phyloP scores from a whole-genome alignment of 2,888 invertebrate species.

The Metacarcinus magister region DNA sequence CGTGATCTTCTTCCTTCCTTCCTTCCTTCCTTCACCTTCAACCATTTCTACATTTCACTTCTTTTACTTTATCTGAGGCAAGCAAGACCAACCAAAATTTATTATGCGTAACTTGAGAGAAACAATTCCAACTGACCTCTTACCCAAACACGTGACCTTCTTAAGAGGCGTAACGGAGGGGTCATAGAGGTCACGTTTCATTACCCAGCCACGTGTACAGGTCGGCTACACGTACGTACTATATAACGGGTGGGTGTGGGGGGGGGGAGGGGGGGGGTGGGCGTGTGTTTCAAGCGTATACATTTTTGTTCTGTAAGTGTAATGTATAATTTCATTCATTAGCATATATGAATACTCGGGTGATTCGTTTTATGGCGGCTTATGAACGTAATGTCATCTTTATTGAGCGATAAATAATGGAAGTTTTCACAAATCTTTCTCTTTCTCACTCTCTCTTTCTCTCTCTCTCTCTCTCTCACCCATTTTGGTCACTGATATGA shows the following conservation, averaged over 20 bases:
- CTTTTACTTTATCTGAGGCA: no score
- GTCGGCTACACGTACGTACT: background rate
- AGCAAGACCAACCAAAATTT: no score
- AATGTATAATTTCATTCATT: constrained; percentile 30
- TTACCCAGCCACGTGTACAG: background rate
- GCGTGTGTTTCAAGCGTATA: background rate
- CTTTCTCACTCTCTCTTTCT: constrained; percentile 34
- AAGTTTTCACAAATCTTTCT: background rate
- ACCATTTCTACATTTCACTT: no score
- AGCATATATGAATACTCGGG: constrained; percentile 11
- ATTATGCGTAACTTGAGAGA: no score
- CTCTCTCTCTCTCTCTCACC: constrained; percentile 49
- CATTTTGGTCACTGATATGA: background rate
- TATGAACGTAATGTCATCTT: constrained; percentile 49
- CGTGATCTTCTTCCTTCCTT: background rate
- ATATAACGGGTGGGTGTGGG: no score
- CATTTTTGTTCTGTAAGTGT: background rate
- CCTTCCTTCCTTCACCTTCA: no score
- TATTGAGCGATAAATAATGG: constrained; percentile 9
- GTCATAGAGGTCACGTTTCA: background rate
- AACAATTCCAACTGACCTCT: no score
- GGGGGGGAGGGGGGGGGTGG: background rate
- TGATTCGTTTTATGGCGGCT: background rate
- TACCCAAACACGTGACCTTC: no score
- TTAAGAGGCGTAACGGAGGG: no score